Base-by-base conservation (phyloP, 2,888 invertebrate genomes). In the Nephrocerus scutellatus region DNA sequence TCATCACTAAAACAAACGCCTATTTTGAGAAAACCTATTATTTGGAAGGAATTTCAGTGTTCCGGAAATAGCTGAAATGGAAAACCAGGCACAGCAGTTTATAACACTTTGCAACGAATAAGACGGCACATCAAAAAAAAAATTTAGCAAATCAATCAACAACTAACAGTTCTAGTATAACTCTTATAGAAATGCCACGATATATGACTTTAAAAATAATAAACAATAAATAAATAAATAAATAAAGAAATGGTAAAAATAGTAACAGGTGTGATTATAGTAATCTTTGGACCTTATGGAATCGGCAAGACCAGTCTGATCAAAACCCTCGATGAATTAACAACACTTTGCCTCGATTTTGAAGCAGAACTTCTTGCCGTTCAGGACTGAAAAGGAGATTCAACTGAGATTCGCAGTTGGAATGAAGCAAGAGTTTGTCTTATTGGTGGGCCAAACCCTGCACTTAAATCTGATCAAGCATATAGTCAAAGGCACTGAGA, bases 291-390 rank as follows among this genome's bases (percentile, higher is more conserved):
- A 8, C 28, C 28, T 28, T 28, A 28, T 28, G 28, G 28, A 8
- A 28, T 28, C 8, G 28, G 28, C n/a, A 28, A 28, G n/a, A 28
- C 28, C 7, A 28, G 28, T 28, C 28, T 28, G 8, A 7, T 28
- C 6, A 28, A 28, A n/a, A 28, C 28, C 13, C 6, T 28, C 6
- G 14, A 28, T 28, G 28, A 28, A 28, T n/a, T n/a, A n/a, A n/a
- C 28, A 28, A 28, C 28, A 28, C 28, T 28, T 28, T 28, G 28
- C 14, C 28, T 28, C n/a, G 28, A 28, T 28, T 28, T 28, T 28
- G 28, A 28, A 28, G 28, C 28, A 28, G 28, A n/a, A 12, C 28
- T 28, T 28, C 28, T 28, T 28, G 28, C 28, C 28, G 28, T 28
- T 28, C 28, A 28, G n/a, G 28, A 28, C 28, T 28, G 28, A n/a